Evolutionary conservation across 2,888 invertebrate species (phyloP), one percentile per base, ranked within the genome.

Genomic region (Drosophila atroscutellata): DNA sequence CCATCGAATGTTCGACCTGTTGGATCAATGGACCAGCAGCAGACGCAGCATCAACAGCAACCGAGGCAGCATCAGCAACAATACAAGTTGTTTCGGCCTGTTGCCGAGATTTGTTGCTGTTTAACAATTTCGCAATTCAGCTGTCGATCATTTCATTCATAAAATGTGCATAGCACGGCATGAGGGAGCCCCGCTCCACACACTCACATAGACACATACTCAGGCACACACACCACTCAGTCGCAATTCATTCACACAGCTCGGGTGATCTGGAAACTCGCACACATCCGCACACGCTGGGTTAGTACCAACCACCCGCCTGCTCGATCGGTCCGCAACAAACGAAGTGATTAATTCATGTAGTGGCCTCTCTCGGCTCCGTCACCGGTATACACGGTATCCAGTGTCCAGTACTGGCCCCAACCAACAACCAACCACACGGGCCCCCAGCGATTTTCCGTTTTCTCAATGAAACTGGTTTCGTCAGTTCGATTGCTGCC

Each of bases 381-480:
- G 26, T 30, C 52, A 51, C 37, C 55, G 26, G 18, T 62, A 50
- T 28, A 34, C 26, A 24, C 42, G 49, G 47, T 42, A 55, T 50
- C 50, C 73, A 51, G 45, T 60, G 36, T 32, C 36, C 62, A 58
- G 50, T 63, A 37, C 18, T 39, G 39, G 52, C 75, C 55, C 54
- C 36, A 18, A 52, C 52, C 34, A 52, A 15, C 24, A 20, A 7
- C 55, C 62, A 70, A 65, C 52, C 66, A 71, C 64, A 52, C 55
- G 65, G 65, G 74, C 75, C 75, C 69, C 83, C 86, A 87, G 82
- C 81, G 81, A 84, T 85, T 88, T 71, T 82, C 80, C 77, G 81
- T 90, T 91, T 91, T 86, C 92, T 92, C 89, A 92, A 91, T 91
- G 92, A 87, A 92, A 92, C 91, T 86, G 91, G 91, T 91, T 91